These are phyloP conservation scores for Pygmarrhopalites habei DNA, from an alignment of 1,140 invertebrate species.

Conservation along the genomic window DNA sequence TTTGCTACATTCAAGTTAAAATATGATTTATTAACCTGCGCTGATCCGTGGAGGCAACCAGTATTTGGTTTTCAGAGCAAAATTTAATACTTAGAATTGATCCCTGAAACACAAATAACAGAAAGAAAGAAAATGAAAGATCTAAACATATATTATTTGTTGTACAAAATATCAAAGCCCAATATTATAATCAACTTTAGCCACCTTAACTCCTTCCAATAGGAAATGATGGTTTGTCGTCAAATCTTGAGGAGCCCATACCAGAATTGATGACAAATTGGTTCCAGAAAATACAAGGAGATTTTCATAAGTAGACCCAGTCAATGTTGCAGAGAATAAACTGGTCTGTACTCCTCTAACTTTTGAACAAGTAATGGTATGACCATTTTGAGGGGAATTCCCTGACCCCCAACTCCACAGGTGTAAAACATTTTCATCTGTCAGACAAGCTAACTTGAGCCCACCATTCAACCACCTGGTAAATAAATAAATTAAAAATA, in stretches of 20 bases:
- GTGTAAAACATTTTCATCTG: slow-evolving; percentile 1
- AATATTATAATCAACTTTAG: too few species aligned
- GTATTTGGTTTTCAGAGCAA: neutral
- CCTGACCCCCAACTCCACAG: neutral
- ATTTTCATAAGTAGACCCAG: neutral
- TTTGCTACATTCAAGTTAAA: too few species aligned
- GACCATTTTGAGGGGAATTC: neutral
- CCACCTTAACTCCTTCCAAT: slow-evolving; percentile 1
- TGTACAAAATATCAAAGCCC: too few species aligned
- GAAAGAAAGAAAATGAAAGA: too few species aligned
- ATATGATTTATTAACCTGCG: too few species aligned
- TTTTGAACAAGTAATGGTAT: too few species aligned
- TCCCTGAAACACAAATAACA: neutral
- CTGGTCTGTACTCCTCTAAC: slow-evolving; percentile 1
- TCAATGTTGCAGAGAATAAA: neutral
- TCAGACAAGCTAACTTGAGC: neutral
- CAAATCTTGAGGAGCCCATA: neutral
- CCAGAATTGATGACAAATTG: neutral
- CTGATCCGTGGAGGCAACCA: neutral
- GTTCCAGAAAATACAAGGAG: neutral
- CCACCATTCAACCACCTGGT: neutral
- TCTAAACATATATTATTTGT: too few species aligned
- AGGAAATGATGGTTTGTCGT: neutral
- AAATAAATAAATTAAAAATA: neutral
- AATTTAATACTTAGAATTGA: neutral